Evolutionary conservation across 2,888 invertebrate species (phyloP), one percentile per base, ranked within the genome.

Genomic region (Zootermopsis nevadensis): DNA sequence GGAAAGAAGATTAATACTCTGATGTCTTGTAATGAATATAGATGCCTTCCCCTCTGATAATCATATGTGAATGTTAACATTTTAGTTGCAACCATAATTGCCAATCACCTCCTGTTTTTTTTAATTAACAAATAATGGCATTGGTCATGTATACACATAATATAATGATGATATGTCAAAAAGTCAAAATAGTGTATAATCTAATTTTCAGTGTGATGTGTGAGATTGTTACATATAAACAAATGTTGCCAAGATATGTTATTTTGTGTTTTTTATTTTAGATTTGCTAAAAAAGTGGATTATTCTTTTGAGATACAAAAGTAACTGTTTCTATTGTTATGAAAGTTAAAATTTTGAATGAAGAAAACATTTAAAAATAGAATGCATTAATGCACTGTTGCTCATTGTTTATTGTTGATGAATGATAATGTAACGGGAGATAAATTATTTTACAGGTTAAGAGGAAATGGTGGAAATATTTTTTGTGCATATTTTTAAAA

Each of bases 391-490:
- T 79, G 22, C 66, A 79, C 66, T 79, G 79, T 79, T 79, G 60
- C 79, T 79, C 79, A 79, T 66, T 79, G 79, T 66, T 79, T 66
- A 79, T 66, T 79, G 79, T 79, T 79, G 38, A 79, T 38, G 79
- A 79, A 79, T 79, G 66, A 79, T 48, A 66, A 77, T 55, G 7
- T 79, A 66, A 79, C 24, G 66, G 60, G 27, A 79, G 79, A 79
- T 79, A 66, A 38, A 66, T 79, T 79, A 60, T 60, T 79, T 79
- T 79, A 60, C 27, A 31, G 31, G 77, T 35, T 76, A 53, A 77
- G 30, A 77, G 48, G 53, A 30, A 53, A 53, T 12, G 42, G 22
- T 74, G 74, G 42, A 74, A 74, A 74, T 74, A 38, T 74, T 42
- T 66, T 79, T 35, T 79, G 79, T 19, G 30, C 35, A 60, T 79